Base-by-base conservation (phyloP, 2,797 vertebrate species). In the Sebastes itinus region DNA sequence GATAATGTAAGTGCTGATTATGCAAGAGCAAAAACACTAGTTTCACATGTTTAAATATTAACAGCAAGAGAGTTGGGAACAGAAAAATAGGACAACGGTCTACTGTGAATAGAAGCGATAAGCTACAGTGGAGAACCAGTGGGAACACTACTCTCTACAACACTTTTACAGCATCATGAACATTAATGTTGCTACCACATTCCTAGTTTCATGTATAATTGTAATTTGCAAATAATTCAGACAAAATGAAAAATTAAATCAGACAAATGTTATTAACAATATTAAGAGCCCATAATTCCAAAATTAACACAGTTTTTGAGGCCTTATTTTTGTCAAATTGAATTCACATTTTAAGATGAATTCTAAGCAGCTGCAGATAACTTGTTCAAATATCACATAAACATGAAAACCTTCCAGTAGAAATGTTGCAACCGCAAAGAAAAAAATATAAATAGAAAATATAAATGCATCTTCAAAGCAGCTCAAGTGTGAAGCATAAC, bases 31-130 rank as follows among this genome's bases (percentile, higher is more conserved):
- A 52, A 62, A 66, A 54, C 27, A 38, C 18, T 1, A 16, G 62
- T 38, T 33, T 70, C 42, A 42, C 9, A 9, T 64, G 25, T 8
- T 71, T 33, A 56, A 70, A 52, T 82, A 69, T 82, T 69, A 68
- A 85, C 59, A 72, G 38, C 5, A 38, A 20, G 71, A 68, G 14
- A 7, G 20, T 28, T 49, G 38, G 59, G 59, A 56, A 42, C n/a
- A 64, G 52, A 59, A 73, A 73, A 73, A 30, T n/a, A 65, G 62
- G 33, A 72, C 69, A 67, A 23, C 2, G 11, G 16, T 55, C 66
- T 25, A 46, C 63, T 30, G 68, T 23, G 49, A 33, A 80, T 72
- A 14, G n/a, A 55, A 35, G 7, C 52, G 23, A 59, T 13, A 3
- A 54, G 22, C 35, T 62, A 52, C n/a, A 64, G 18, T 27, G 42